Percentiles rank a stretch among this genome's conserved stretches.
These are phyloP conservation scores for Oncorhynchus mykiss DNA, from an alignment of 2,113 vertebrate species.

Conservation along the genomic window DNA sequence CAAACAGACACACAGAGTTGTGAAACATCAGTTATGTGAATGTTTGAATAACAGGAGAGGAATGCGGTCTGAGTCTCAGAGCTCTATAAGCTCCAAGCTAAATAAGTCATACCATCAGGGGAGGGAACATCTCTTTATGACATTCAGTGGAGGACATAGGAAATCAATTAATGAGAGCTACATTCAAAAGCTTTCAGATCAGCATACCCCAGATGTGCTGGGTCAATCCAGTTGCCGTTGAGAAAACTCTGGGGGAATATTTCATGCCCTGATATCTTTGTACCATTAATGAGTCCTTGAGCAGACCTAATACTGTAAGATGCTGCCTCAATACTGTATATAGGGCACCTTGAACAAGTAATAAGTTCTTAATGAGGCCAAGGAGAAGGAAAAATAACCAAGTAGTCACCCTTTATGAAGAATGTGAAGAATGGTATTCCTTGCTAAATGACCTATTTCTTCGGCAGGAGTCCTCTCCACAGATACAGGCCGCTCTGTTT, in stretches of 20 bases:
- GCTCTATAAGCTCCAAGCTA: conserved; percentile 19
- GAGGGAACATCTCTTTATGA: conserved; percentile 31
- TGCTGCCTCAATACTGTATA: conserved; percentile 37
- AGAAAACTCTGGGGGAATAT: neutral
- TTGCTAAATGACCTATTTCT: conserved; percentile 57
- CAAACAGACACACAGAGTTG: conserved; percentile 28
- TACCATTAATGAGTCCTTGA: conserved; percentile 29
- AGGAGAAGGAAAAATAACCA: conserved; percentile 62
- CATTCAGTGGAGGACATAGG: conserved; percentile 3
- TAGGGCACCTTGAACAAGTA: conserved; percentile 68
- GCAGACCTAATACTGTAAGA: conserved; percentile 40
- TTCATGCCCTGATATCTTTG: neutral
- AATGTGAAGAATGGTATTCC: conserved; percentile 65
- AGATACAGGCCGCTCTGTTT: conserved; percentile 52
- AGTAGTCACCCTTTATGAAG: conserved; percentile 66
- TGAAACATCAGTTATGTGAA: conserved; percentile 22
- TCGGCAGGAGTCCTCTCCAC: conserved; percentile 36
- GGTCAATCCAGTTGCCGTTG: neutral
- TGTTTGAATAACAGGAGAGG: conserved; percentile 35
- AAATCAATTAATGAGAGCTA: neutral
- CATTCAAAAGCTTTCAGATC: neutral
- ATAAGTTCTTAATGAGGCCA: conserved; percentile 64
- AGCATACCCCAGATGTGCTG: neutral
- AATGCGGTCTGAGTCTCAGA: conserved; percentile 8
- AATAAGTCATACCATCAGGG: neutral